These are phyloP conservation scores for Corythornis cristatus DNA, from an alignment of 2,113 vertebrate genomes.

Conservation along the genomic window DNA sequence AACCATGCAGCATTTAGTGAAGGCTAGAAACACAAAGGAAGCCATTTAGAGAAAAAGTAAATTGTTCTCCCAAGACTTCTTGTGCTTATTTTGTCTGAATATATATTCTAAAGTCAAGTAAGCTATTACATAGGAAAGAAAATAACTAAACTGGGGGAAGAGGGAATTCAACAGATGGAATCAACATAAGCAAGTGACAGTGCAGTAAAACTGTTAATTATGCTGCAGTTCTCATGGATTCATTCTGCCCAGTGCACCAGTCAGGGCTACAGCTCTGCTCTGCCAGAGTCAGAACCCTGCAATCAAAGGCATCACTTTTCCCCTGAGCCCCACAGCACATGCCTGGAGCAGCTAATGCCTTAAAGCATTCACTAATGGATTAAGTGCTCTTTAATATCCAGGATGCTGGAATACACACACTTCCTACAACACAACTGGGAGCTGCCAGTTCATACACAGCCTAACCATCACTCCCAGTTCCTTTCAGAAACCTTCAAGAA, in stretches of 20 bases:
- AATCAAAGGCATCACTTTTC: not conserved
- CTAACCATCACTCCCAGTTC: not conserved
- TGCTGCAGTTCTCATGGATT: not conserved
- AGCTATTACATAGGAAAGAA: not conserved
- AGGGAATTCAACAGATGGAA: conserved; percentile 13
- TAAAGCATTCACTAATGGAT: not conserved
- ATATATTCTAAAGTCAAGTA: not conserved
- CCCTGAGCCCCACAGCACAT: not conserved
- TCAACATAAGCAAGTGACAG: not conserved
- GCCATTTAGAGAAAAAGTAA: not conserved
- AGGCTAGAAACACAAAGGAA: conserved; percentile 5
- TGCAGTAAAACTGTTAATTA: not conserved
- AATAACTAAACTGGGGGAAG: not conserved
- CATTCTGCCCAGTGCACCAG: not conserved
- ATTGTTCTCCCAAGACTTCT: conserved; percentile 9
- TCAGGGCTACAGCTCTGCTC: not conserved
- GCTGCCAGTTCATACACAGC: not conserved
- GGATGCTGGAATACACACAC: not conserved
- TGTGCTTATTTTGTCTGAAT: not conserved
- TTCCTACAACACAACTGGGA: not conserved
- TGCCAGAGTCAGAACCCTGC: not conserved
- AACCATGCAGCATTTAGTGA: not conserved
- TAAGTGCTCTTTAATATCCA: not conserved
- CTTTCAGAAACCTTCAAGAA: not conserved
- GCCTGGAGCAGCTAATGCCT: not conserved